Conservation (phyloP, 1,140 invertebrate genomes). For the Probaryconus sp. region DNA sequence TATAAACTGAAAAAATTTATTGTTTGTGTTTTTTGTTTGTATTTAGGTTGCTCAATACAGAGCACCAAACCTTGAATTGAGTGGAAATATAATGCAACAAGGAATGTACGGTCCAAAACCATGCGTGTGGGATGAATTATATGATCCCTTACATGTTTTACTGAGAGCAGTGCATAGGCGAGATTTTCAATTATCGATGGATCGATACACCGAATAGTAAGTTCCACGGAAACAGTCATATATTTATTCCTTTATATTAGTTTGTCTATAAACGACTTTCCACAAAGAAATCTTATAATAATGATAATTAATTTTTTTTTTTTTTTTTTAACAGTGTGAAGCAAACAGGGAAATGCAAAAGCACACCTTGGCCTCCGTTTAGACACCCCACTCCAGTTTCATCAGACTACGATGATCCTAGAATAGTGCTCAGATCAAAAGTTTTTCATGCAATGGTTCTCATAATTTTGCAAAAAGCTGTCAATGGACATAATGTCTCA, state of each 20-base stretch:
- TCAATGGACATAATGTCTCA: constrained; percentile 85
- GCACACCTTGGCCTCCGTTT: constrained; percentile 90
- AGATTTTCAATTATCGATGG: constrained; percentile 96
- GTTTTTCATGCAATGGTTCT: constrained; percentile 92
- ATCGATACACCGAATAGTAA: constrained; percentile 92
- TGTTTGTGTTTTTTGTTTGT: constrained; percentile 1
- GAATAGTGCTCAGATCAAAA: constrained; percentile 84
- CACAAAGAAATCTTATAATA: too few relatives aligned
- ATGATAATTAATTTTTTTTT: constrained; percentile 37
- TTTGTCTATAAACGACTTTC: neutral
- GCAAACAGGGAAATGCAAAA: constrained; percentile 83
- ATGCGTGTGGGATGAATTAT: constrained; percentile 93
- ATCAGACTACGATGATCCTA: constrained; percentile 85
- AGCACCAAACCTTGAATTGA: constrained; percentile 87
- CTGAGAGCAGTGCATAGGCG: constrained; percentile 92
- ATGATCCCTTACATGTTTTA: constrained; percentile 95
- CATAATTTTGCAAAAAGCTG: constrained; percentile 89
- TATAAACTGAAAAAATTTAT: neutral
- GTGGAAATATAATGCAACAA: constrained; percentile 90
- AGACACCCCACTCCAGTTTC: constrained; percentile 83
- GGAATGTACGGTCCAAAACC: constrained; percentile 95
- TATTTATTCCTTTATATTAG: constrained; percentile 14
- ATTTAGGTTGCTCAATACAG: constrained; percentile 86
- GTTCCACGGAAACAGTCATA: constrained; percentile 72
- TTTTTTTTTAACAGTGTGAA: constrained; percentile 81